Conservation (phyloP, 30 jellyfish, hydroid and myxozoan genomes). For the Haliclystus octoradiatus region DNA sequence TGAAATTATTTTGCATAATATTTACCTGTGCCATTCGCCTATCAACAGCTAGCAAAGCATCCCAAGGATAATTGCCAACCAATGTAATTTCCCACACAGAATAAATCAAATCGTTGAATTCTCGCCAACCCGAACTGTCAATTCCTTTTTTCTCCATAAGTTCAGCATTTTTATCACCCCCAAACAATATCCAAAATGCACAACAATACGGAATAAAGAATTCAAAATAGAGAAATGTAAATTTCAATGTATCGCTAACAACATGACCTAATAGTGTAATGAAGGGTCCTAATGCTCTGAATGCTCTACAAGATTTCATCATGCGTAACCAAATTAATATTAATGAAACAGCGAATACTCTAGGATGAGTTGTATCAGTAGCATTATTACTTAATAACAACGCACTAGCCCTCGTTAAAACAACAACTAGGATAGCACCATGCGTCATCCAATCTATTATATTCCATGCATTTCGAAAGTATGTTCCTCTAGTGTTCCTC, state of each 20-base stretch:
- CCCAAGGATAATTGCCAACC: constrained; percentile 89
- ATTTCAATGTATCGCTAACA: constrained; percentile 83
- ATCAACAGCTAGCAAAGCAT: constrained; percentile 66
- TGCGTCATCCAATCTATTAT: constrained; percentile 83
- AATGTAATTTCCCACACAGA: constrained; percentile 87
- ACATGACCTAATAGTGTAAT: constrained; percentile 96
- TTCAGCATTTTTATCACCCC: constrained; percentile 78
- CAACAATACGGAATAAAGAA: constrained; percentile 96
- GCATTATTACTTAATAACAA: constrained; percentile 29
- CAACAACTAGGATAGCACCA: constrained; percentile 66
- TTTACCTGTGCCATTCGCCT: constrained; percentile 91
- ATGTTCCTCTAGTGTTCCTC: constrained; percentile 60
- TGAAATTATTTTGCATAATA: no score
- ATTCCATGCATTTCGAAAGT: constrained; percentile 96
- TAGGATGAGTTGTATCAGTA: constrained; percentile 54
- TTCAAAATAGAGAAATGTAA: constrained; percentile 88
- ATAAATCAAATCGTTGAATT: constrained; percentile 77
- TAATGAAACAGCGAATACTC: constrained; percentile 71
- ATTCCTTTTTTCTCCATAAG: constrained; percentile 56
- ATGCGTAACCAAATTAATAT: constrained; percentile 88
- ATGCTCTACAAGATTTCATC: constrained; percentile 87
- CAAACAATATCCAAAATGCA: constrained; percentile 98
- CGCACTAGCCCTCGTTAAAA: constrained; percentile 60
- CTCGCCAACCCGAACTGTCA: constrained; percentile 56
- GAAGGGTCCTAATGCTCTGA: constrained; percentile 93